Percentiles rank a stretch among this genome's conserved stretches.
These are phyloP conservation scores for Bettongia penicillata DNA, from an alignment of 2,113 vertebrate species.

Conservation along the genomic window DNA sequence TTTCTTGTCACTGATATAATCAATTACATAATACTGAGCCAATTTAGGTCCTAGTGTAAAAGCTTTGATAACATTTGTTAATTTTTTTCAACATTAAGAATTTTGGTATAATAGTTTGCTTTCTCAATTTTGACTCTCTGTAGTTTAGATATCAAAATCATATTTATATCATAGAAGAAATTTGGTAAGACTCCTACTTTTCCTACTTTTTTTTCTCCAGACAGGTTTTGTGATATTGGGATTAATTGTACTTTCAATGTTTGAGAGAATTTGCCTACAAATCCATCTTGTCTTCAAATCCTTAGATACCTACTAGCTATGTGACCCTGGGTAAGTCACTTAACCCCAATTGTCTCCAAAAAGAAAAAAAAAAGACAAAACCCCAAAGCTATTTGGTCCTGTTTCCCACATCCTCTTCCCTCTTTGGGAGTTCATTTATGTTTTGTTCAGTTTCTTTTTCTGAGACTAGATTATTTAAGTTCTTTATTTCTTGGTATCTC, in stretches of 20 bases:
- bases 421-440: not conserved
- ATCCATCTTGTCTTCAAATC: not conserved
- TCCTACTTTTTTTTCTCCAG: fast-evolving
- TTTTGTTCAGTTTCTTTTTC: not conserved
- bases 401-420: not conserved
- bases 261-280: not conserved
- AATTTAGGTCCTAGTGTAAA: no score
- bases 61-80: not conserved
- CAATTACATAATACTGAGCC: no score
- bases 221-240: not conserved
- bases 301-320: not conserved
- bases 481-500: not conserved
- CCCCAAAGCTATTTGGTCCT: not conserved
- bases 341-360: not conserved
- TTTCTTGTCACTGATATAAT: no score
- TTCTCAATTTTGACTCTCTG: not conserved
- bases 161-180: not conserved
- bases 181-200: not conserved
- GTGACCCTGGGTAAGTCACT: not conserved
- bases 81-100: not conserved
- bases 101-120: not conserved
- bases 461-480: not conserved
- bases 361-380: no score
- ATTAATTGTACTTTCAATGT: not conserved
- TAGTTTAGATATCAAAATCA: not conserved